A percentile compares a stretch with the other conserved stretches of the same genome.
Conservation (phyloP, 2,888 invertebrate genomes). For the Leucophenga montana region DNA sequence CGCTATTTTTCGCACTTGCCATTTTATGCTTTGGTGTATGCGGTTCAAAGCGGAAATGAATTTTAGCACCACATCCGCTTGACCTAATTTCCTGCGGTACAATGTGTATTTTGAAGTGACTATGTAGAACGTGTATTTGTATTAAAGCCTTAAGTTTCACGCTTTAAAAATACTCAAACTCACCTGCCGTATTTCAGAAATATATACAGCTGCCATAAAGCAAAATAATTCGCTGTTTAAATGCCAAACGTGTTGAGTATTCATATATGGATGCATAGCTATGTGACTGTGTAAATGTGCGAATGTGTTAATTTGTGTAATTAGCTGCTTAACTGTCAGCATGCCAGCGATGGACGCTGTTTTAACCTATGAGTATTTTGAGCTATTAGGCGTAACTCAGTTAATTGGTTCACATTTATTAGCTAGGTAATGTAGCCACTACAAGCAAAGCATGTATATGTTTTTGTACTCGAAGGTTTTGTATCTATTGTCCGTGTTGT, state of each 20-base stretch:
- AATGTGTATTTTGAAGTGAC: no score
- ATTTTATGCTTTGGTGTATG: not conserved
- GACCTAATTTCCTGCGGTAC: conserved; percentile 43
- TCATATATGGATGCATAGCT: conserved; percentile 3
- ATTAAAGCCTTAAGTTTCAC: conserved; percentile 6
- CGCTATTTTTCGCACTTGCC: not conserved
- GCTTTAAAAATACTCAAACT: not conserved
- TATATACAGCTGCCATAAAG: not conserved
- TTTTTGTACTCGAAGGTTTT: no score
- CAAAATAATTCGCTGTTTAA: not conserved
- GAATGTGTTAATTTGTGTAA: conserved; percentile 29
- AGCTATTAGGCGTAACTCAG: conserved; percentile 5
- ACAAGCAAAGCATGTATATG: no score
- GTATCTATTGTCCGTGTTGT: no score
- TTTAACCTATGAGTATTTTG: not conserved
- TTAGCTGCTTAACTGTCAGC: conserved; percentile 24
- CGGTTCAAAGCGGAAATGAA: conserved; percentile 50
- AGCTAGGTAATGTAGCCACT: not conserved
- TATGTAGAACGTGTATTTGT: not conserved
- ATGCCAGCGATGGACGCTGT: not conserved
- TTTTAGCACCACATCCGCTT: conserved; percentile 48
- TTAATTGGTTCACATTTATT: conserved; percentile 22
- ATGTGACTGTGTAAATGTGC: conserved; percentile 19
- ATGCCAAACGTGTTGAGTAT: conserved; percentile 21
- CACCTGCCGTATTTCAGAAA: not conserved